Conservation (phyloP, 2,797 vertebrate species). For the Pantherophis alleghaniensis region DNA sequence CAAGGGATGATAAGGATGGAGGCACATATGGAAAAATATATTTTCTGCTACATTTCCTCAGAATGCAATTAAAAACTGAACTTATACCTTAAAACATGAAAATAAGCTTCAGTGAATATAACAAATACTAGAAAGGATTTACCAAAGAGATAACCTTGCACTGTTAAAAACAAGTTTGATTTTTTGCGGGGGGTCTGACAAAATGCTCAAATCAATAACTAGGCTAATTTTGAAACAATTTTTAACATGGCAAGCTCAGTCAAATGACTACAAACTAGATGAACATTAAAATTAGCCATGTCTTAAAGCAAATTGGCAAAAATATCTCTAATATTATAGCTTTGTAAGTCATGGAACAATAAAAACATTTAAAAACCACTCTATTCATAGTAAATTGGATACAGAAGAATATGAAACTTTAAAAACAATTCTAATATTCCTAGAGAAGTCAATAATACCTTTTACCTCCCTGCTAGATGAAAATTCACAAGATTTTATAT, state of each 20-base stretch:
- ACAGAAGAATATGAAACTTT: background rate
- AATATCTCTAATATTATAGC: slow-evolving; percentile 32
- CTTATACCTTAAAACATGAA: slow-evolving; percentile 50
- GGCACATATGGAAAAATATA: slow-evolving; percentile 53
- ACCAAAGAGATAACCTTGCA: slow-evolving; percentile 52
- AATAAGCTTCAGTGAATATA: slow-evolving; percentile 59
- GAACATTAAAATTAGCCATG: slow-evolving; percentile 51
- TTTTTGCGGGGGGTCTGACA: slow-evolving; percentile 33
- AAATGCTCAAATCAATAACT: slow-evolving; percentile 63
- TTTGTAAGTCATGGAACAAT: slow-evolving; percentile 25
- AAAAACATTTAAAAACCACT: background rate
- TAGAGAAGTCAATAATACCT: background rate
- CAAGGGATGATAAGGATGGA: slow-evolving; percentile 58
- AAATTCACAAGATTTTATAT: background rate
- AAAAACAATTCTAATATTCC: background rate
- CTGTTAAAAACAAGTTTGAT: slow-evolving; percentile 25
- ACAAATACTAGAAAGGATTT: slow-evolving; percentile 62
- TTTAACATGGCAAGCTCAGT: slow-evolving; percentile 54
- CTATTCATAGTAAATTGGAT: background rate
- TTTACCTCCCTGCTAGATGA: background rate
- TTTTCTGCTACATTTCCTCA: slow-evolving; percentile 69
- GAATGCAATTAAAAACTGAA: slow-evolving; percentile 59
- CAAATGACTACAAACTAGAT: slow-evolving; percentile 51
- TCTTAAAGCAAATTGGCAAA: slow-evolving; percentile 53
- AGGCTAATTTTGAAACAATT: slow-evolving; percentile 62